Base-by-base conservation (phyloP, 2,888 invertebrate genomes). In the Bimastos eiseni region DNA sequence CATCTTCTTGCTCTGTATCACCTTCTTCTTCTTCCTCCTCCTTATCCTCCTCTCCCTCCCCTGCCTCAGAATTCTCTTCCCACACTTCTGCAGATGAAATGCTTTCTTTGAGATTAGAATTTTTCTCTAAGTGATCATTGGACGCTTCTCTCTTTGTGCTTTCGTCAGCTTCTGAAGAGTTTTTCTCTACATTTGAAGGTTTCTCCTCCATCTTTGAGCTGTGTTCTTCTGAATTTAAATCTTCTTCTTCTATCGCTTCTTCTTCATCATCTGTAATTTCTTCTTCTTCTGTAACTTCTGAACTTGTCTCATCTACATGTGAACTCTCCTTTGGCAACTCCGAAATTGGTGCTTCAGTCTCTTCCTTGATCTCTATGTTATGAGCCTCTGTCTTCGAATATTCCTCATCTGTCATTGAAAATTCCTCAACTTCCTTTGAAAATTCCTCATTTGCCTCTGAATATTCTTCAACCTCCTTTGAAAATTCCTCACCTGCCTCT, bases 21-120 rank as follows among this genome's bases (percentile, higher is more conserved):
- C 34, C 70, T 19, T 90, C 90, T 34, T 90, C 90, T 34, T 90
- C 70, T 11, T 90, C 90, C 70, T 90, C 90, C 33, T 70, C 83
- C 34, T 34, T 38, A 8, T 89, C 70, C 55, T 89, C 88, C 33
- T 90, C 90, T 38, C 41, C 90, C 30, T 90, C 90, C 15, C 83
- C 90, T 33, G 15, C 90, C 44, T 24, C 86, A 19, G 37, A 34
- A 86, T 36, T 37, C 86, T 86, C 34, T 33, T 86, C 86, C n/a
- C 30, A 30, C 30, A 70, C 70, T 70, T 70, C 70, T 70, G 70
- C 11, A 70, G 0, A 1, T 11, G 70, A 70, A 0, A 3, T n/a
- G 8, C 8, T n/a, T 70, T 70, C 70, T 70, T 70, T 11, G 11
- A 0, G 70, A 30, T n/a, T 11, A 11, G 70, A n/a, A n/a, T n/a